Conservation (phyloP, 2,113 vertebrate genomes). For the Circaetus gallicus region DNA sequence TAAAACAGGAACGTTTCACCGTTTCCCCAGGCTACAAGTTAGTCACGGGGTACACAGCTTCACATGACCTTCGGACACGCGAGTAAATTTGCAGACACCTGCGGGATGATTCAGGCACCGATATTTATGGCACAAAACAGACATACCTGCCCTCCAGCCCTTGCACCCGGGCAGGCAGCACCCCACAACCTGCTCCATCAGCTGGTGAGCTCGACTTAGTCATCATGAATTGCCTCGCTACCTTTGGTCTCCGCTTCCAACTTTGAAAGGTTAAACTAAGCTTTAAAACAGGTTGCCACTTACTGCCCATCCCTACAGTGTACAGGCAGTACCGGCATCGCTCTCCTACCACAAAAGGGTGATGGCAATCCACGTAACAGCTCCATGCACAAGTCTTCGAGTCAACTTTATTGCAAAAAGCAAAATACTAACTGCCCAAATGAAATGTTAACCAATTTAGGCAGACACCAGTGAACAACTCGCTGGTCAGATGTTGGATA, state of each 20-base stretch:
- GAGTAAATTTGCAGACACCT: too few species aligned
- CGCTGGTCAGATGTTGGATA: neutral
- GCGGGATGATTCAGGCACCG: too few species aligned
- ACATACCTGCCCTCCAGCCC: too few species aligned
- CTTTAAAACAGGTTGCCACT: neutral
- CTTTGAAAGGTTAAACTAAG: neutral
- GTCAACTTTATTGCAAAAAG: neutral
- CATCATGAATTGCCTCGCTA: too few species aligned
- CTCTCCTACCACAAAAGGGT: neutral
- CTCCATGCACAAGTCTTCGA: neutral
- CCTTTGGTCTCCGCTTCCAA: too few species aligned
- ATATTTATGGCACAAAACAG: too few species aligned
- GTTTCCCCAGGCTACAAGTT: neutral
- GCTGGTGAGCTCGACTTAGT: too few species aligned
- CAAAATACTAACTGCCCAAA: neutral
- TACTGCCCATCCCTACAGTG: neutral
- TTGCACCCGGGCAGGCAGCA: too few species aligned
- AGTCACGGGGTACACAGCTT: too few species aligned
- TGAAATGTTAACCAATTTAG: neutral
- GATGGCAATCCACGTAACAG: rapidly evolving
- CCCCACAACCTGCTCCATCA: too few species aligned
- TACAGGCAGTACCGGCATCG: rapidly evolving
- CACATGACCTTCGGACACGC: too few species aligned
- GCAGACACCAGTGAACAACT: rapidly evolving
- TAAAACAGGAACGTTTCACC: neutral